Percentiles rank a stretch among this genome's conserved stretches.
These are phyloP conservation scores for Nomada fabriciana DNA, from an alignment of 2,888 invertebrate species.

Conservation along the genomic window DNA sequence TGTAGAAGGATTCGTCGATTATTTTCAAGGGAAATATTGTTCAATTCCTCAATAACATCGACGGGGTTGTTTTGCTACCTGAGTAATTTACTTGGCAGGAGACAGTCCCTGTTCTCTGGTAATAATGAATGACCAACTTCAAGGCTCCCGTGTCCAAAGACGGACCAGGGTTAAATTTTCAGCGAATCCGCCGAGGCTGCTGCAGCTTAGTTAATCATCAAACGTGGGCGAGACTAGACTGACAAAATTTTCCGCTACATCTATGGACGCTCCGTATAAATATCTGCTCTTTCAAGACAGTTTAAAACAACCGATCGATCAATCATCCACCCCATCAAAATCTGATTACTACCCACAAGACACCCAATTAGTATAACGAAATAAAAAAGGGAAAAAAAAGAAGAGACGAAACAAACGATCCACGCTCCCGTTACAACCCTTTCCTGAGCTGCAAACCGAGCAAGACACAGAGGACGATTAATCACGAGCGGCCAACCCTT, in stretches of 20 bases:
- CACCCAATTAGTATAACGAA: constrained; percentile 6
- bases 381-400: neutral
- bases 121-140: constrained; percentile 72
- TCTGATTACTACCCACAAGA: constrained; percentile 14
- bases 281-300: no score
- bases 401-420: neutral
- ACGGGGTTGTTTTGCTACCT: neutral
- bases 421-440: neutral
- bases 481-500: constrained; percentile 43
- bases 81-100: neutral
- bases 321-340: neutral
- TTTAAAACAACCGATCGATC: neutral
- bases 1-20: no score
- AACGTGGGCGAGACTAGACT: constrained; percentile 1
- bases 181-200: constrained; percentile 70
- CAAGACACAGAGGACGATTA: constrained; percentile 30
- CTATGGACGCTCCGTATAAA: neutral
- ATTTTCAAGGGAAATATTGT: no score
- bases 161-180: constrained; percentile 75
- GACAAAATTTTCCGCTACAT: neutral
- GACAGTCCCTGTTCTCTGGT: constrained; percentile 35
- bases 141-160: constrained; percentile 66
- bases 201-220: constrained; percentile 42
- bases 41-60: neutral
- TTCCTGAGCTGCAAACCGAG: neutral